Evolutionary conservation across 2,888 invertebrate genomes (phyloP).

Genomic region (Acrocera orbiculus): DNA sequence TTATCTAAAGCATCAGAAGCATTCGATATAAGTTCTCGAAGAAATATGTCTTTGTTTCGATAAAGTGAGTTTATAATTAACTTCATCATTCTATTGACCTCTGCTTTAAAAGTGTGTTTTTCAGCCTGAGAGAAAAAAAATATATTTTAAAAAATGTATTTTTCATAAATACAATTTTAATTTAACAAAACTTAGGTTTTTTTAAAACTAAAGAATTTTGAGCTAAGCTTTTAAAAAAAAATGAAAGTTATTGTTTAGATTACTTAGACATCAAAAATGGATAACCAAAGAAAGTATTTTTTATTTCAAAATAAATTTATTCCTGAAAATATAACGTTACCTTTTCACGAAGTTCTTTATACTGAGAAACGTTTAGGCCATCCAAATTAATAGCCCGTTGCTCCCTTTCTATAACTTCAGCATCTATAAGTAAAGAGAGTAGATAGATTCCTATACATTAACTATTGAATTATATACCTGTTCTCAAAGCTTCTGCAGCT

Average conservation of each 20-base stretch:
- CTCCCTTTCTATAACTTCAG: conserved; percentile 77
- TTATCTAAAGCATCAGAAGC: conserved; percentile 98
- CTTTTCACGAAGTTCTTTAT: conserved; percentile 76
- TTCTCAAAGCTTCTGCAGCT: conserved; percentile 73
- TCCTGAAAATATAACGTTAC: conserved; percentile 14
- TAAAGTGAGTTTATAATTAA: conserved; percentile 98
- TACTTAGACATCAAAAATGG: not conserved
- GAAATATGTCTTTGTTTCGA: conserved; percentile 97
- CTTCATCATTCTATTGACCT: conserved; percentile 99
- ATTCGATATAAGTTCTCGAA: conserved; percentile 95
- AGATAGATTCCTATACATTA: conserved; percentile 2
- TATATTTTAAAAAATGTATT: not conserved
- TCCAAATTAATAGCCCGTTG: conserved; percentile 94
- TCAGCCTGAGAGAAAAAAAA: conserved; percentile 37
- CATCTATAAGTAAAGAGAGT: conserved; percentile 38
- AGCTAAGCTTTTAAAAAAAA: no score
- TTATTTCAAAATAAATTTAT: not conserved
- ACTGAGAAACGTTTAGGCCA: conserved; percentile 82
- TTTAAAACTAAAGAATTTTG: no score
- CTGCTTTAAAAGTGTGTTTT: conserved; percentile 87
- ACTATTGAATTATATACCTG: conserved; percentile 49
- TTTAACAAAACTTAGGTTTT: no score
- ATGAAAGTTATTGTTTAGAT: not conserved
- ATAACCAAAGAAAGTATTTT: not conserved
- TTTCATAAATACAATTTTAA: no score